These are phyloP conservation scores for Cyclopterus lumpus DNA, from an alignment of 2,797 vertebrate species.

Conservation along the genomic window DNA sequence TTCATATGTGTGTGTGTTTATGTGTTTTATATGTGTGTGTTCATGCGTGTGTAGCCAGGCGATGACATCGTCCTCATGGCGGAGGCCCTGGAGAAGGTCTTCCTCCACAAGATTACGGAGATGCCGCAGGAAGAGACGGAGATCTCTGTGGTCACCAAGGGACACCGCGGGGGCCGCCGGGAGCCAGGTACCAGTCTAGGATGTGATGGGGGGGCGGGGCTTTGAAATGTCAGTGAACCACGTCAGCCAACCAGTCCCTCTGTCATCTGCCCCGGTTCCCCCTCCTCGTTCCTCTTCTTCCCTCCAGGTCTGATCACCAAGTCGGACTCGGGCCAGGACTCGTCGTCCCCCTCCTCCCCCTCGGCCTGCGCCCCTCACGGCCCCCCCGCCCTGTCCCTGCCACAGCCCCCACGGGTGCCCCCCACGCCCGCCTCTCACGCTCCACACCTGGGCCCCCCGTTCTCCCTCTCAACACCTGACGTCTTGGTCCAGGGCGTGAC, in stretches of 20 bases:
- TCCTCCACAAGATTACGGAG: constrained; percentile 93
- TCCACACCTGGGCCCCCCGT: constrained; percentile 76
- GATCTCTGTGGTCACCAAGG: constrained; percentile 88
- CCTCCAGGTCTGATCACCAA: constrained; percentile 70
- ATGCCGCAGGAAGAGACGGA: constrained; percentile 93
- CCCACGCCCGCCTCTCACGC: constrained; percentile 77
- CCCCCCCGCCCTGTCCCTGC: constrained; percentile 36
- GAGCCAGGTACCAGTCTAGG: constrained; percentile 82
- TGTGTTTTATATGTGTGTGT: constrained; percentile 37
- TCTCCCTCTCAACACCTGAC: constrained; percentile 84
- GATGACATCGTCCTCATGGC: constrained; percentile 97
- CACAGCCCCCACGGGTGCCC: constrained; percentile 70
- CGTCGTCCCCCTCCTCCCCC: constrained; percentile 73
- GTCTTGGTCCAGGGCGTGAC: constrained; percentile 86
- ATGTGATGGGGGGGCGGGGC: no score
- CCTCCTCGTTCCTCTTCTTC: not conserved
- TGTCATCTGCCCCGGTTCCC: no score
- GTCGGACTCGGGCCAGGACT: constrained; percentile 78
- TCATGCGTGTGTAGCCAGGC: constrained; percentile 82
- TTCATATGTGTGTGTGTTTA: constrained; percentile 26
- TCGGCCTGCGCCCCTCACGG: constrained; percentile 62
- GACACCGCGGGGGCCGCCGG: constrained; percentile 87
- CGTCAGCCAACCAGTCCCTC: no score
- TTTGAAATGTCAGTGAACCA: not conserved
- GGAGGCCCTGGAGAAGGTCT: constrained; percentile 92